Conservation (phyloP, 2,888 invertebrate genomes). For the Drosophila falleni region DNA sequence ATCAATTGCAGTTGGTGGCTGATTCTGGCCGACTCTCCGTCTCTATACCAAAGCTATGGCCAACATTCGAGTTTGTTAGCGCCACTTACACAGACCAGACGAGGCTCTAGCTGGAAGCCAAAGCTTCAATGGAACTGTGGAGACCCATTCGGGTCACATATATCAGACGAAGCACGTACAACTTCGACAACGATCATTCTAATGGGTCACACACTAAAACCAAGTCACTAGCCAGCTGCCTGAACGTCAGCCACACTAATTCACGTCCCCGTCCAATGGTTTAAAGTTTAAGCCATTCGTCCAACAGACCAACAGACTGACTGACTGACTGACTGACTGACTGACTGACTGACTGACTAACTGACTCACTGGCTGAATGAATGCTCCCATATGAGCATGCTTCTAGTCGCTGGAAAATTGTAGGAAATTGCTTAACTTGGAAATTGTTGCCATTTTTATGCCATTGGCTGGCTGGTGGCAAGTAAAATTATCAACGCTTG, state of each 20-base stretch:
- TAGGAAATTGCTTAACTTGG: constrained; percentile 80
- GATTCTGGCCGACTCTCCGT: constrained; percentile 23
- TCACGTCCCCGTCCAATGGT: constrained; percentile 73
- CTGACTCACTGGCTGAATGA: constrained; percentile 40
- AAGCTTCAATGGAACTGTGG: constrained; percentile 3
- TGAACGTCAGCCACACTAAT: constrained; percentile 58
- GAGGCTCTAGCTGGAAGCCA: constrained; percentile 19
- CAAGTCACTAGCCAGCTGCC: constrained; percentile 61
- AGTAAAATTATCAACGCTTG: constrained; percentile 78
- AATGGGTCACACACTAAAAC: constrained; percentile 77
- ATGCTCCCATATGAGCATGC: constrained; percentile 56
- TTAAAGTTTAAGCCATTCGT: constrained; percentile 53
- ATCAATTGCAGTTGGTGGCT: constrained; percentile 78
- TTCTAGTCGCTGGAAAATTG: constrained; percentile 73
- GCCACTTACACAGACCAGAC: constrained; percentile 65
- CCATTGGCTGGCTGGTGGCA: constrained; percentile 54
- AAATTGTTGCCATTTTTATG: constrained; percentile 77
- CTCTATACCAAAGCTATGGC: constrained; percentile 39
- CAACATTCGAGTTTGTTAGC: constrained; percentile 67
- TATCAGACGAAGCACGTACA: constrained; percentile 73
- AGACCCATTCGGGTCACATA: constrained; percentile 63
- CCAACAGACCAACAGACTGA: constrained; percentile 15
- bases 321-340: neutral
- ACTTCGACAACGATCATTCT: constrained; percentile 78
- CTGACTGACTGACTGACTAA: constrained; percentile 15